These are phyloP conservation scores for Phalacrocorax brasilianus DNA, from an alignment of 2,113 vertebrate species.

Conservation along the genomic window DNA sequence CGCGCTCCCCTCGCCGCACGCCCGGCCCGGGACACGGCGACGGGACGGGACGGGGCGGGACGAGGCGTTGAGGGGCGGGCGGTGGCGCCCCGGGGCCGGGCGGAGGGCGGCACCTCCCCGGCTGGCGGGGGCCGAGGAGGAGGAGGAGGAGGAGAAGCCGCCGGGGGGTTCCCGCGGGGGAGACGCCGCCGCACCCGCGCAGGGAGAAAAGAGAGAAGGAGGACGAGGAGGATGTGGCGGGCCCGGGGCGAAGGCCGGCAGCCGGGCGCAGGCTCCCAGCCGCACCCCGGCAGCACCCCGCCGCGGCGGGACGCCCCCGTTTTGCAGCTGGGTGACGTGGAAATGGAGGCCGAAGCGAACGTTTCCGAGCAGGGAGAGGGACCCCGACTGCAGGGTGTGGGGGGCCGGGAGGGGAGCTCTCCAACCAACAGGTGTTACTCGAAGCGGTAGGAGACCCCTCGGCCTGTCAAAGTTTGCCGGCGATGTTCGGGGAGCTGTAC, in stretches of 20 bases:
- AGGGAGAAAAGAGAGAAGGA: too few relatives aligned
- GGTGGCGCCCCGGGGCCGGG: too few relatives aligned
- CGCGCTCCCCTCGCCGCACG: too few relatives aligned
- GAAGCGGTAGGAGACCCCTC: too few relatives aligned
- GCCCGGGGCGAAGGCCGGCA: background rate
- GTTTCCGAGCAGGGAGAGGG: background rate
- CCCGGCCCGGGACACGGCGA: too few relatives aligned
- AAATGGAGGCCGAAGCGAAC: background rate
- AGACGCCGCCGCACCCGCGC: background rate
- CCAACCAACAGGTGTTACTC: rapidly evolving
- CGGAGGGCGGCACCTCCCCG: too few relatives aligned
- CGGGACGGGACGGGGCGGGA: too few relatives aligned
- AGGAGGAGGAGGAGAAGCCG: background rate
- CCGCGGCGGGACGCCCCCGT: too few relatives aligned
- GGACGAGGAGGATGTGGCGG: too few relatives aligned
- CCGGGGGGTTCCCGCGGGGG: background rate
- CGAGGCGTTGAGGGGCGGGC: too few relatives aligned
- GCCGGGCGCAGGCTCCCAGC: background rate
- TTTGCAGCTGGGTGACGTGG: rapidly evolving
- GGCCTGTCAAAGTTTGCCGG: rapidly evolving
- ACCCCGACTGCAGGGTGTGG: rapidly evolving
- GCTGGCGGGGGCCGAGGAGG: too few relatives aligned
- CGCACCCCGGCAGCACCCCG: background rate
- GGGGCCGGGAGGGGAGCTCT: background rate
- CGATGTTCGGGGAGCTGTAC: background rate